A percentile compares a stretch with the other conserved stretches of the same genome.
Evolutionary conservation across 1,140 invertebrate species (phyloP).

Genomic region (Augochlora pura): DNA sequence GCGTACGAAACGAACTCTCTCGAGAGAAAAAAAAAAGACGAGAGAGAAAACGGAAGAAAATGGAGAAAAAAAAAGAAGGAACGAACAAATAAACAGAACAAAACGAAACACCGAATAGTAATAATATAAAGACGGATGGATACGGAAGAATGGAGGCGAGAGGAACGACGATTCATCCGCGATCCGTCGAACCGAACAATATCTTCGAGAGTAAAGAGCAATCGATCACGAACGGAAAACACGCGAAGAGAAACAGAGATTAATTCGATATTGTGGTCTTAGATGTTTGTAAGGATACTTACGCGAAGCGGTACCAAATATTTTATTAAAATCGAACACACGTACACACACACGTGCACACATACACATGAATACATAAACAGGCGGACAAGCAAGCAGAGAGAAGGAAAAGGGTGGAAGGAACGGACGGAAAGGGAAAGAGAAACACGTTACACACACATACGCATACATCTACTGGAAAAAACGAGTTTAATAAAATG

Average conservation of each 20-base stretch:
- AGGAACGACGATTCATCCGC: slow-evolving; percentile 5
- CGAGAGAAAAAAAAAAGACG: too few species aligned
- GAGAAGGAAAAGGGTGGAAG: slow-evolving; percentile 39
- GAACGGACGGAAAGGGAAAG: slow-evolving; percentile 48
- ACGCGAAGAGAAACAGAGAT: slow-evolving; percentile 19
- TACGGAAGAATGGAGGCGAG: neutral
- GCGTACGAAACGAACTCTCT: slow-evolving; percentile 7
- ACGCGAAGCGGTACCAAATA: slow-evolving; percentile 73
- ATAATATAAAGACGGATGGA: too few species aligned
- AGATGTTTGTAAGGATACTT: slow-evolving; percentile 54
- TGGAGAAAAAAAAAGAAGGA: neutral
- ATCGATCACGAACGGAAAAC: slow-evolving; percentile 2
- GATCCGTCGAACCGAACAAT: slow-evolving; percentile 30
- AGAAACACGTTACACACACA: slow-evolving; percentile 47
- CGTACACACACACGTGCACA: neutral
- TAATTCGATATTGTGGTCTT: slow-evolving; percentile 37
- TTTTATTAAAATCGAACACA: slow-evolving; percentile 63
- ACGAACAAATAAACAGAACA: too few species aligned
- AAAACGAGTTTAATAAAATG: slow-evolving; percentile 75
- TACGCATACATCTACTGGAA: slow-evolving; percentile 67
- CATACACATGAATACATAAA: neutral
- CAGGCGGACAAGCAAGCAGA: slow-evolving; percentile 39
- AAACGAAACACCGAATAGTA: too few species aligned
- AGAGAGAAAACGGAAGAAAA: slow-evolving; percentile 8
- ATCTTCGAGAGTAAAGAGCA: slow-evolving; percentile 11